phyloP scores from a whole-genome alignment of 2,888 invertebrate species.

The Xylota sylvarum region DNA sequence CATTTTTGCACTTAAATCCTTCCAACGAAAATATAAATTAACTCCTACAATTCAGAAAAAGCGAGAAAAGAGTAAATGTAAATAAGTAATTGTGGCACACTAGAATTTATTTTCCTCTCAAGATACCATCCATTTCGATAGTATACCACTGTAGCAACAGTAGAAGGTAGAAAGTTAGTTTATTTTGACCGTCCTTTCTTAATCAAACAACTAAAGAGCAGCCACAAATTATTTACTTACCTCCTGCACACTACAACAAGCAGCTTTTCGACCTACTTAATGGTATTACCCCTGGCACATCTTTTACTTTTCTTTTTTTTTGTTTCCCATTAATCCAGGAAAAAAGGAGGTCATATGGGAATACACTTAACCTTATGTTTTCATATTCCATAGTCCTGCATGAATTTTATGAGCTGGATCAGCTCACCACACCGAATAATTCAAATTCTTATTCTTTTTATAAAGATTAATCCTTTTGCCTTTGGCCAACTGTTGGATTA shows the following conservation, averaged over 20 bases:
- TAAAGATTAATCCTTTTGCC: conserved; percentile 14
- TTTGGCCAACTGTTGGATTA: not conserved
- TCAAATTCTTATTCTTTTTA: not conserved
- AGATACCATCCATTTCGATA: no score
- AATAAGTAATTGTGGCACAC: no score
- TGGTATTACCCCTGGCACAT: not conserved
- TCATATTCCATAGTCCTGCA: not conserved
- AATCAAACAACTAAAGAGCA: not conserved
- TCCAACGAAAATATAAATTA: no score
- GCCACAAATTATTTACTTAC: not conserved
- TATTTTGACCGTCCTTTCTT: not conserved
- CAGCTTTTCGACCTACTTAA: not conserved
- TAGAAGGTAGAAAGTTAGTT: not conserved
- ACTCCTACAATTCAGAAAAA: no score
- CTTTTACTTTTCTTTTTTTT: not conserved
- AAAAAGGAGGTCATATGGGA: not conserved
- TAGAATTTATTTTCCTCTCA: no score
- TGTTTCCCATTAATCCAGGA: not conserved
- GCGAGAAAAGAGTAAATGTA: no score
- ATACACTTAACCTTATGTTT: conserved; percentile 1
- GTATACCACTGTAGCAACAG: no score
- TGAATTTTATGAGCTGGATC: not conserved
- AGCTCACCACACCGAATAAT: not conserved
- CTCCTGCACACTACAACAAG: not conserved
- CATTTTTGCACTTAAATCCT: no score